A percentile compares a stretch with the other conserved stretches of the same genome.
phyloP scores from a whole-genome alignment of 2,888 invertebrate genomes.

The Selenia dentaria region DNA sequence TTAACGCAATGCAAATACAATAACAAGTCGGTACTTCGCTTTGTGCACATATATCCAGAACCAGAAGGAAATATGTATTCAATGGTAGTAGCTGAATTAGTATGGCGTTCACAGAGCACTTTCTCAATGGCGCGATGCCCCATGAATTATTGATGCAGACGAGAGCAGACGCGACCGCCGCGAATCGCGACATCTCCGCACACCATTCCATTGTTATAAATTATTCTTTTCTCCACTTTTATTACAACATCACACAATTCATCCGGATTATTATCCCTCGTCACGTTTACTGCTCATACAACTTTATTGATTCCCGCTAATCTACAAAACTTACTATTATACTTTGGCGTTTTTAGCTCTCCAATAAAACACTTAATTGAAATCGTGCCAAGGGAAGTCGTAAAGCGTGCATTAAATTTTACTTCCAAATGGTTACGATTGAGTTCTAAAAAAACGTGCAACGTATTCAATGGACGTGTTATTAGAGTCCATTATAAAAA shows the following conservation, averaged over 20 bases:
- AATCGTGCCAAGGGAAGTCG: constrained; percentile 51
- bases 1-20: constrained; percentile 27
- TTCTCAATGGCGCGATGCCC: constrained; percentile 79
- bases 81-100: constrained; percentile 72
- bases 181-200: constrained; percentile 49
- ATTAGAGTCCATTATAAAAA: constrained; percentile 52
- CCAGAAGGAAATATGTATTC: constrained; percentile 59
- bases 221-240: constrained; percentile 60
- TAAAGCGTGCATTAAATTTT: constrained; percentile 40
- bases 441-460: constrained; percentile 48
- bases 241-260: constrained; percentile 54
- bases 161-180: constrained; percentile 47
- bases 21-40: constrained; percentile 15
- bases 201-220: constrained; percentile 70
- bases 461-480: constrained; percentile 49
- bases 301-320: constrained; percentile 39
- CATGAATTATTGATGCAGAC: constrained; percentile 78
- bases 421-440: constrained; percentile 43
- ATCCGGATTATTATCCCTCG: constrained; percentile 44
- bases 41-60: constrained; percentile 32
- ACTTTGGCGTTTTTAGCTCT: constrained; percentile 37
- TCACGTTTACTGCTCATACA: constrained; percentile 44
- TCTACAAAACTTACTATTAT: constrained; percentile 39
- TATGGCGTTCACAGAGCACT: constrained; percentile 80
- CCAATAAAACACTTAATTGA: constrained; percentile 49